Evolutionary conservation across 2,113 vertebrate genomes (phyloP), one percentile per base, ranked within the genome.

Genomic region (Etheostoma spectabile): DNA sequence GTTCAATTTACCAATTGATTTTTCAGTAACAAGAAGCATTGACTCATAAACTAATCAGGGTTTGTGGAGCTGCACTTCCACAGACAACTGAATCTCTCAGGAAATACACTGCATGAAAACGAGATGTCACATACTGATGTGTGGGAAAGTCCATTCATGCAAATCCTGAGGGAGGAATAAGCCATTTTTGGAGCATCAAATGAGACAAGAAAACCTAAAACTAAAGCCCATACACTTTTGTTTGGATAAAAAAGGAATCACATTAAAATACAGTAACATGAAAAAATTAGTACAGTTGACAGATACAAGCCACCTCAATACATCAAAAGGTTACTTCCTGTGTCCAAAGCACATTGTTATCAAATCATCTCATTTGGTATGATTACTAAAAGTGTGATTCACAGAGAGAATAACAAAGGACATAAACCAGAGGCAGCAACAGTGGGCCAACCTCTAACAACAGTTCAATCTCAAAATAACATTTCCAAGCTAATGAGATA

Each of bases 1-100:
- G 53, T 71, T 67, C 57, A 71, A 74, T 86, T 68, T 30, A 35
- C 6, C 18, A 12, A 84, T 81, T 72, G 82, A 87, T 89, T 87
- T 82, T 35, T 62, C 49, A n/a, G 33, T 59, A 19, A 78, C 67
- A 59, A 82, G 57, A 79, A 48, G 62, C 67, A 61, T 59, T 80
- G 77, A 70, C 7, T 79, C 68, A n/a, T 59, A 52, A 74, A 74
- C 56, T 59, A 68, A 86, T 87, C 55, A 70, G 15, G 2, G 48
- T 63, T 53, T 59, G 55, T 56, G 84, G 57, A 65, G 35, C 51
- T 4, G 13, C 56, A 19, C 56, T 48, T 83, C 52, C 12, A 62
- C 55, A 56, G 72, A 79, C 80, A 69, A 80, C 80, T 79, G 62
- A 56, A 69, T 69, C 74, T 71, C 18, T 78, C 49, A 57, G 74